Base-by-base conservation (phyloP, 2,113 vertebrate species). In the Phainopepla nitens region DNA sequence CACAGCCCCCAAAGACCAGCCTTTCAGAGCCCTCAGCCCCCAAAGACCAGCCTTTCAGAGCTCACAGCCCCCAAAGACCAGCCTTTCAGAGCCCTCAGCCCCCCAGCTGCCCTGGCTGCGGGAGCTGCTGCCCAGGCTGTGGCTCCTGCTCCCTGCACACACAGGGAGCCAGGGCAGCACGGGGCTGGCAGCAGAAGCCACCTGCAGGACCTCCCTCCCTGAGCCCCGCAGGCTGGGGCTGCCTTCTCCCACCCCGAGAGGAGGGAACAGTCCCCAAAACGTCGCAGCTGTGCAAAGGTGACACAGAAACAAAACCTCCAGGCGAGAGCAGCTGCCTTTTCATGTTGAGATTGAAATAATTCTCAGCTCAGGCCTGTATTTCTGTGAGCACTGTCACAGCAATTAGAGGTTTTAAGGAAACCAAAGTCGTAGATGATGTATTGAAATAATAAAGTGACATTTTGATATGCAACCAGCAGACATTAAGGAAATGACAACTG, bases 401-500 rank as follows among this genome's bases (percentile, higher is more conserved):
- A 94, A 97, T 96, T 95, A 93, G 95, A 25, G 77, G 54, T 44
- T 95, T 93, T 71, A 62, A 65, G 92, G 90, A 50, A 97, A 93
- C 35, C 45, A 81, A 87, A 94, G 69, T 92, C 80, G 66, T 15
- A 88, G 95, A 86, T 81, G 78, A 81, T 71, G 56, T 42, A 60
- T 23, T 47, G 71, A 88, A 82, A 83, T 27, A 90, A 90, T 73
- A 78, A 94, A 90, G 42, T 75, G 90, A 92, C 88, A 66, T 62
- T 90, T 69, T 73, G 92, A 86, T 78, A 44, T 15, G 71, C 85
- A 72, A 83, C 51, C 76, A 75, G 90, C 62, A 94, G 92, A 73
- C 87, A 13, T 39, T 45, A 56, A 42, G 56, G 47, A 86, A 91
- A 71, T 93, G 88, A 95, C 82, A 88, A 65, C 68, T 83, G 88